Percentiles rank a stretch among this genome's conserved stretches.
phyloP scores from a whole-genome alignment of 2,888 invertebrate genomes.

The Chirona hameri region DNA sequence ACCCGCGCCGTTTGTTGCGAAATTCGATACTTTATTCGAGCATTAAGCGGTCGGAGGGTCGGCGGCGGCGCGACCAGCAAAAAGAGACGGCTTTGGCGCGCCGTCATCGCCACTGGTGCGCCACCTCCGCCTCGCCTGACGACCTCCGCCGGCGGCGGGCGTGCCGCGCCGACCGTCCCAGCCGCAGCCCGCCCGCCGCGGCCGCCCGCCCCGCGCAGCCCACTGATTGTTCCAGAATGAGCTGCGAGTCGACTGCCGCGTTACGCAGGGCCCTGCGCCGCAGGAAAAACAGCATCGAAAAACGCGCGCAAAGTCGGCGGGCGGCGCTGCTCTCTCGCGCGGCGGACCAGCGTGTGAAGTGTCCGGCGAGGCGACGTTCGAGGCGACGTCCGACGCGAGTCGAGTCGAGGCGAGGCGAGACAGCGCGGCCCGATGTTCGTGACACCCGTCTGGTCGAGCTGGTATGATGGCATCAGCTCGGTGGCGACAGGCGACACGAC shows the following conservation, averaged over 20 bases:
- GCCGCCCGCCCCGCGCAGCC: too few species aligned
- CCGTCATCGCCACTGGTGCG: neutral
- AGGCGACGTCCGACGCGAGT: too few species aligned
- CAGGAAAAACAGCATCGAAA: neutral
- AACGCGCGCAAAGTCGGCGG: neutral
- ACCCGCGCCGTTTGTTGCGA: slow-evolving; percentile 10
- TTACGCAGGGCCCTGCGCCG: neutral
- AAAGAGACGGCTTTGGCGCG: neutral
- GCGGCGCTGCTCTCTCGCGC: too few species aligned
- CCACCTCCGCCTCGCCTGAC: neutral
- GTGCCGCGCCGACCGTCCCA: neutral
- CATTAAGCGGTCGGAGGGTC: neutral
- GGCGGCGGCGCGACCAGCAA: neutral
- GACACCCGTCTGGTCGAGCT: too few species aligned
- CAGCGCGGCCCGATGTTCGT: too few species aligned
- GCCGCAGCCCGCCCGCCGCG: neutral
- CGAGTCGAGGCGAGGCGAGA: too few species aligned
- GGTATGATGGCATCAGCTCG: too few species aligned
- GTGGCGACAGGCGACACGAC: too few species aligned
- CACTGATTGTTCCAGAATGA: neutral
- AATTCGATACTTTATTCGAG: neutral
- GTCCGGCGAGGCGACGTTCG: too few species aligned
- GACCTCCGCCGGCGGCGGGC: neutral
- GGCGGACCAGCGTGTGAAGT: too few species aligned
- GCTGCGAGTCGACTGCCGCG: neutral